These are phyloP conservation scores for Melanotaenia duboulayi DNA, from an alignment of 2,113 vertebrate species.

Conservation along the genomic window DNA sequence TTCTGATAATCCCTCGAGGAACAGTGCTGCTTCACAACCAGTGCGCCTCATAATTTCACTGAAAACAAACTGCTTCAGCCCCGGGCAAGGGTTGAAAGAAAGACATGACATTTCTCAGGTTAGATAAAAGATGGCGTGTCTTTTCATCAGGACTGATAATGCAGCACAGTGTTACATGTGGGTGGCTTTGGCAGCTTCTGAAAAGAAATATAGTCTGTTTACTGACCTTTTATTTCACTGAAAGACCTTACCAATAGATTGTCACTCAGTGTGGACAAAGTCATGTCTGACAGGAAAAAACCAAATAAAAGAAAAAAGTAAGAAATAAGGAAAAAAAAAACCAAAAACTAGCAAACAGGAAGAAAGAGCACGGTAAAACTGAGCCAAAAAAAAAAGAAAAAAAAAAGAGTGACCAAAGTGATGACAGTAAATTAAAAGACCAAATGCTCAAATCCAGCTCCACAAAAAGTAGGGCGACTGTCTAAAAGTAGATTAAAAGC, in stretches of 20 bases:
- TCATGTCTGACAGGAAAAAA: constrained; percentile 41
- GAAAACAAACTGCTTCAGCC: constrained; percentile 33
- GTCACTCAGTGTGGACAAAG: constrained; percentile 62
- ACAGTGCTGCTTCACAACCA: neutral
- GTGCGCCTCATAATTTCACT: constrained; percentile 18
- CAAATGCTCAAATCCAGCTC: neutral
- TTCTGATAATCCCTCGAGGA: constrained; percentile 34
- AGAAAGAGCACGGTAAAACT: constrained; percentile 16
- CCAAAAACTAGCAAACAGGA: constrained; percentile 23
- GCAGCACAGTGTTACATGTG: constrained; percentile 56
- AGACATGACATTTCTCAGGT: constrained; percentile 68
- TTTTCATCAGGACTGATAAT: constrained; percentile 76
- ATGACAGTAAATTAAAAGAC: constrained; percentile 8
- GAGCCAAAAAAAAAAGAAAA: constrained; percentile 33
- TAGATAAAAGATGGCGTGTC: constrained; percentile 64
- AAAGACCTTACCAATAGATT: constrained; percentile 50
- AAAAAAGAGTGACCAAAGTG: constrained; percentile 26
- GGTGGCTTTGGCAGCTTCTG: constrained; percentile 67
- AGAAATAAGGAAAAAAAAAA: too few relatives aligned
- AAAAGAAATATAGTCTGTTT: constrained; percentile 71
- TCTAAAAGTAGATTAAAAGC: too few relatives aligned
- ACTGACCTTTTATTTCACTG: constrained; percentile 72
- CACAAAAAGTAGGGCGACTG: too few relatives aligned
- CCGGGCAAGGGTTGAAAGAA: constrained; percentile 36
- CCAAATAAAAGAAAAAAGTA: constrained; percentile 10